Percentiles rank a stretch among this genome's conserved stretches.
phyloP scores from a whole-genome alignment of 1,140 invertebrate genomes.

The Rhopalosiphum maidis region DNA sequence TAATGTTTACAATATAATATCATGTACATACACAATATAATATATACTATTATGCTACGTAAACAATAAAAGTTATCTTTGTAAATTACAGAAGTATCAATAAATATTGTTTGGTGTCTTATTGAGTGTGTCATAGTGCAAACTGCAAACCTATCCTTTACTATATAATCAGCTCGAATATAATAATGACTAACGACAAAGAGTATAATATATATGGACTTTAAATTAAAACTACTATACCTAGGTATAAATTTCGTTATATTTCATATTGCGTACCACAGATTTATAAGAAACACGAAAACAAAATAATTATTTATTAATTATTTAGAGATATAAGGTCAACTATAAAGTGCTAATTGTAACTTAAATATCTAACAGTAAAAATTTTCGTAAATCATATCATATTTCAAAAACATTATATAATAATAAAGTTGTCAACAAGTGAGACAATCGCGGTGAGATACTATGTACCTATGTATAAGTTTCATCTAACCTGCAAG shows the following conservation, averaged over 20 bases:
- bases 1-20: not conserved
- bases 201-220: not conserved
- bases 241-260: not conserved
- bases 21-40: too few relatives aligned
- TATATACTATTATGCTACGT: not conserved
- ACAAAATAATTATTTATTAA: not conserved
- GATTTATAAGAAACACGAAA: not conserved
- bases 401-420: not conserved
- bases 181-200: too few relatives aligned
- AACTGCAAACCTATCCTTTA: not conserved
- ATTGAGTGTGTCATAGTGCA: not conserved
- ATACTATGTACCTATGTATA: not conserved
- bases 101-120: not conserved
- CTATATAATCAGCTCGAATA: not conserved
- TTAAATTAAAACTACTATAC: not conserved
- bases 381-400: not conserved
- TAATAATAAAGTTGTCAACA: not conserved
- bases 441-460: not conserved
- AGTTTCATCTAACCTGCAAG: not conserved
- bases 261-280: too few relatives aligned
- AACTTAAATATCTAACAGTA: not conserved
- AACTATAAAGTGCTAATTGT: not conserved
- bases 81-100: not conserved
- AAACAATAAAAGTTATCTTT: not conserved
- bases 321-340: not conserved